Evolutionary conservation across 2,888 invertebrate genomes (phyloP).

Genomic region (Athalia circularis): DNA sequence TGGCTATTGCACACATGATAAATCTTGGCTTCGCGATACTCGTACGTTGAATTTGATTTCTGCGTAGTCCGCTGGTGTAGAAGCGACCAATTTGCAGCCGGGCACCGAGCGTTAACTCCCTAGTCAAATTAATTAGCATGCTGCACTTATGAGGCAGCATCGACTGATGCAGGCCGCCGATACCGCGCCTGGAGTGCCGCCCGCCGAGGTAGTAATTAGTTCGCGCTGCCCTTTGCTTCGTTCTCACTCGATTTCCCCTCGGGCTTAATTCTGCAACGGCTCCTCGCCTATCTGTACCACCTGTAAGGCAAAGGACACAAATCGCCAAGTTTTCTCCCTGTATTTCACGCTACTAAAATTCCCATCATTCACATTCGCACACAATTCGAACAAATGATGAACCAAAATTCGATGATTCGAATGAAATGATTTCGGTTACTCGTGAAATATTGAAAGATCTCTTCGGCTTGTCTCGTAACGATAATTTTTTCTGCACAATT

Average conservation of each 20-base stretch:
- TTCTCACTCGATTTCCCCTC: constrained; percentile 25
- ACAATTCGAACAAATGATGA: background rate
- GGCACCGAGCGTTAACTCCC: constrained; percentile 47
- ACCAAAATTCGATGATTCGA: background rate
- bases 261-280: background rate
- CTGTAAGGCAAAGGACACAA: constrained; percentile 31
- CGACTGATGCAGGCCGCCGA: constrained; percentile 48
- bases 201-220: constrained; percentile 49
- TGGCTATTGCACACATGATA: background rate
- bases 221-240: constrained; percentile 43
- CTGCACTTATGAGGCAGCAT: constrained; percentile 48
- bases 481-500: constrained; percentile 6
- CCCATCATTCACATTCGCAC: background rate
- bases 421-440: no score
- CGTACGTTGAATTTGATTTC: constrained; percentile 5
- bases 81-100: constrained; percentile 43
- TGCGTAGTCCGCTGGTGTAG: constrained; percentile 2
- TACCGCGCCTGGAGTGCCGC: constrained; percentile 47
- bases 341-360: background rate
- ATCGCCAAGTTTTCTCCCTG: background rate
- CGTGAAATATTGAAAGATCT: background rate
- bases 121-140: constrained; percentile 50
- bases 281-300: constrained; percentile 35
- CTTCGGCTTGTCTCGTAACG: background rate
- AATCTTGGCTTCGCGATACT: background rate